Conservation (phyloP, 2,113 vertebrate species). For the Vulpes ferrilata region DNA sequence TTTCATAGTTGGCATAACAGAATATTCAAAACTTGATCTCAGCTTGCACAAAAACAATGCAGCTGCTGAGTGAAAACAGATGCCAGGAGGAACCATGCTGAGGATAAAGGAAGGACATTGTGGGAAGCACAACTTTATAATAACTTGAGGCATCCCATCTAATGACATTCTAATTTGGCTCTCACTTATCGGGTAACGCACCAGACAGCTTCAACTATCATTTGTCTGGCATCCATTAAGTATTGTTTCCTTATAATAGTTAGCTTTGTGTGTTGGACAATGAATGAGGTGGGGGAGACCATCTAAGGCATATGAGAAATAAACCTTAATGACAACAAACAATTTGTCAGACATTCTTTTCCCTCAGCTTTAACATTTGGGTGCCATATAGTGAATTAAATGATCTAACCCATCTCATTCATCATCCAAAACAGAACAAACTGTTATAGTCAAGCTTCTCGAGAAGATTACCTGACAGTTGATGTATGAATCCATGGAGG, state of each 20-base stretch:
- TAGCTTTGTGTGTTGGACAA: slow-evolving; percentile 67
- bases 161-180: slow-evolving; percentile 65
- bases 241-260: slow-evolving; percentile 57
- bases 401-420: slow-evolving; percentile 78
- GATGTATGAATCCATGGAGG: slow-evolving; percentile 68
- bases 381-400: slow-evolving; percentile 72
- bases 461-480: slow-evolving; percentile 73
- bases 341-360: slow-evolving; percentile 74
- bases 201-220: slow-evolving; percentile 68
- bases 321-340: slow-evolving; percentile 76
- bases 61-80: neutral
- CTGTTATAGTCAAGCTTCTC: slow-evolving; percentile 59
- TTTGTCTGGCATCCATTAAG: slow-evolving; percentile 60
- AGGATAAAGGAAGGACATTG: neutral
- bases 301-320: slow-evolving; percentile 69
- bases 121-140: slow-evolving; percentile 61
- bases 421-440: slow-evolving; percentile 75
- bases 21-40: slow-evolving; percentile 29
- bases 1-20: slow-evolving; percentile 31
- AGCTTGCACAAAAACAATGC: slow-evolving; percentile 18
- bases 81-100: neutral
- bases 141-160: slow-evolving; percentile 60
- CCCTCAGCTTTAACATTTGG: slow-evolving; percentile 71
- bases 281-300: neutral
- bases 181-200: slow-evolving; percentile 46